Conservation (phyloP, 1,140 invertebrate species). For the Drosophila ercepeae region DNA sequence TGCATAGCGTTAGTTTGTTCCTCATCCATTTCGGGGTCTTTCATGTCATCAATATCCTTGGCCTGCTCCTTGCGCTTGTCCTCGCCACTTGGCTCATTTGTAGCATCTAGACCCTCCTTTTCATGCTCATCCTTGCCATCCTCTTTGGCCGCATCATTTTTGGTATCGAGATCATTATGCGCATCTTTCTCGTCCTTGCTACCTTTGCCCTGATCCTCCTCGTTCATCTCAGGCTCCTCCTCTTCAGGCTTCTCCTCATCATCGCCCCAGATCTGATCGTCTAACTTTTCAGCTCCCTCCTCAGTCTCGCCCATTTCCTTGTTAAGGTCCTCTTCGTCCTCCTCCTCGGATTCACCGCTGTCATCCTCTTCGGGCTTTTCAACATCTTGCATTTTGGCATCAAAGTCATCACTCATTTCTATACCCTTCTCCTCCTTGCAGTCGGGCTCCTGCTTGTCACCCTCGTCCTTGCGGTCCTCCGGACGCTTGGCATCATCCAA, state of each 20-base stretch:
- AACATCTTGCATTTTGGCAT: constrained; percentile 91
- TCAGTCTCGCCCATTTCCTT: constrained; percentile 98
- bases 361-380: constrained; percentile 89
- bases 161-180: constrained; percentile 87
- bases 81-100: constrained; percentile 70
- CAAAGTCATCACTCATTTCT: constrained; percentile 83
- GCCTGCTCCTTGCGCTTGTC: constrained; percentile 79
- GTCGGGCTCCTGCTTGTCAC: constrained; percentile 87
- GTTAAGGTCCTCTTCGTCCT: constrained; percentile 89
- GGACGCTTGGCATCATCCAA: constrained; percentile 93
- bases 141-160: constrained; percentile 85
- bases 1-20: constrained; percentile 95
- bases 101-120: constrained; percentile 83
- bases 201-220: constrained; percentile 88
- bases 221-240: constrained; percentile 86
- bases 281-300: constrained; percentile 90
- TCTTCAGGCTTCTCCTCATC: constrained; percentile 90
- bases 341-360: constrained; percentile 87
- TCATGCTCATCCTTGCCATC: constrained; percentile 85
- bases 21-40: constrained; percentile 91
- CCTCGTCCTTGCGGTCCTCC: constrained; percentile 87
- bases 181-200: constrained; percentile 89
- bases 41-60: constrained; percentile 84
- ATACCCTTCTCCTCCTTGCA: constrained; percentile 94
- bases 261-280: constrained; percentile 95